These are phyloP conservation scores for Cinara cedri DNA, from an alignment of 2,888 invertebrate species.

Conservation along the genomic window DNA sequence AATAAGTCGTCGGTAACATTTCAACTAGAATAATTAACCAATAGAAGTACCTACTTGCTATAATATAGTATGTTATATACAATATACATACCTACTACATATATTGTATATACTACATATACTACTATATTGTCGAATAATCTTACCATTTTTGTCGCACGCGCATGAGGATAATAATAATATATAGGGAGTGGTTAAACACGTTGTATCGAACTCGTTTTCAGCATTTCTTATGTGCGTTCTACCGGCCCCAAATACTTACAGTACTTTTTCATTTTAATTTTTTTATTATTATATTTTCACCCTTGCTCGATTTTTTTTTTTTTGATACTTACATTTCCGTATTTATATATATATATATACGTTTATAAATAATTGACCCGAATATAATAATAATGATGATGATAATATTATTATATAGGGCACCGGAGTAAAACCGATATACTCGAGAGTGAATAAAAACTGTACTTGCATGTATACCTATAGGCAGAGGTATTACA, in stretches of 20 bases:
- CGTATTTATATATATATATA: too few relatives aligned
- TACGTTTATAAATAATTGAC: too few relatives aligned
- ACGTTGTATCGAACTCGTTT: neutral
- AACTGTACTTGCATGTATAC: neutral
- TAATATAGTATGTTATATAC: too few relatives aligned
- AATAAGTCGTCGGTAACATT: too few relatives aligned
- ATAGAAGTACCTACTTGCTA: too few relatives aligned
- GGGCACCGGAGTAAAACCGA: conserved; percentile 33
- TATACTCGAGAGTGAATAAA: neutral
- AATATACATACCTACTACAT: neutral
- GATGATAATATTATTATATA: neutral
- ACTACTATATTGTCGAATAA: neutral
- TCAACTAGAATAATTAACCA: neutral
- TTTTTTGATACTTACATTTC: neutral
- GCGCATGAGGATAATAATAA: neutral
- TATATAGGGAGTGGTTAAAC: conserved; percentile 1
- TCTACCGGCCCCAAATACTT: neutral
- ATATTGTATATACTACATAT: too few relatives aligned
- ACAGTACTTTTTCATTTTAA: neutral
- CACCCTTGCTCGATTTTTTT: neutral
- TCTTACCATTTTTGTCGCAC: conserved; percentile 7
- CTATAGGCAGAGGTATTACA: neutral
- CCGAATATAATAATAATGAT: neutral
- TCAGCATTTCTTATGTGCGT: neutral
- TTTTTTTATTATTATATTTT: neutral